Percentiles rank a stretch among this genome's conserved stretches.
Conservation (phyloP, 2,113 vertebrate genomes). For the Nesoenas mayeri region DNA sequence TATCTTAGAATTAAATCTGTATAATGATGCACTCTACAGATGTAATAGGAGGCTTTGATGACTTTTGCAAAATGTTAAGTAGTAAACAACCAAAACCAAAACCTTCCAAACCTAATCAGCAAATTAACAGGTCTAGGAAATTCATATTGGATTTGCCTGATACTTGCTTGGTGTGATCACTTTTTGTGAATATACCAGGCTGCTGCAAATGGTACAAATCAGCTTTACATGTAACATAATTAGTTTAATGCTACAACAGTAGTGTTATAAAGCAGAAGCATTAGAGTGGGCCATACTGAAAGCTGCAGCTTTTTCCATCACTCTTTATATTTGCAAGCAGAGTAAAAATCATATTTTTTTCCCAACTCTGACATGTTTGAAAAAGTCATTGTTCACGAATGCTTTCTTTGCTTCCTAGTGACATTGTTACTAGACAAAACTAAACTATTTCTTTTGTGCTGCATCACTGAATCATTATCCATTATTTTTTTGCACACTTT, state of each 20-base stretch:
- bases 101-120: conserved; percentile 38
- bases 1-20: conserved; percentile 19
- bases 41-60: conserved; percentile 41
- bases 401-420: neutral
- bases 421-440: neutral
- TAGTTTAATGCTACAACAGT: neutral
- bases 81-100: conserved; percentile 22
- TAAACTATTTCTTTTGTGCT: neutral
- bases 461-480: neutral
- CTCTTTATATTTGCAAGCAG: neutral
- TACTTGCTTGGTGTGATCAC: neutral
- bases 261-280: neutral
- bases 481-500: neutral
- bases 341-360: neutral
- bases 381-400: neutral
- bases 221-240: conserved; percentile 1
- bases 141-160: neutral
- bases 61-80: conserved; percentile 52
- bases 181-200: neutral
- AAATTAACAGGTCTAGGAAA: conserved; percentile 36
- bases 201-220: neutral
- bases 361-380: neutral
- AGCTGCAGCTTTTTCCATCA: neutral
- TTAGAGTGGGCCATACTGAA: neutral
- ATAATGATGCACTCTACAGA: neutral